Evolutionary conservation across 2,888 invertebrate genomes (phyloP).

Genomic region (Noctua janthina): DNA sequence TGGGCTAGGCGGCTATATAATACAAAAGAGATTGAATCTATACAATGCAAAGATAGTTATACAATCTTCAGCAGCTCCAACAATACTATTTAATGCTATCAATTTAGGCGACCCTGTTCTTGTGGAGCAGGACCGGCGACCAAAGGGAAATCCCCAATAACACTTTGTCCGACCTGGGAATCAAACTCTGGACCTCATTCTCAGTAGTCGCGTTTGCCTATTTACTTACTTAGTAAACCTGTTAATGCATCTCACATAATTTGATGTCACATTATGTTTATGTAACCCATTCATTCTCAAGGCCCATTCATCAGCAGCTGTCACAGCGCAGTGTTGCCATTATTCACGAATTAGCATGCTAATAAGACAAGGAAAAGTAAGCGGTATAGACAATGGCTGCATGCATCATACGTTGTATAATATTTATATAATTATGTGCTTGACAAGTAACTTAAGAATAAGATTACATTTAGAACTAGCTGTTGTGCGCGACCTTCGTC

Average conservation of each 20-base stretch:
- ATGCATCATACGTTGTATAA: not conserved
- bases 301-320: slow-evolving; percentile 21
- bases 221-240: not conserved
- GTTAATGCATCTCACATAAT: slow-evolving; percentile 8
- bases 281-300: slow-evolving; percentile 17
- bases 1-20: too few relatives aligned
- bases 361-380: slow-evolving; percentile 31
- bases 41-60: too few relatives aligned
- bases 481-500: too few relatives aligned
- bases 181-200: not conserved
- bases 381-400: slow-evolving; percentile 4
- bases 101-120: too few relatives aligned
- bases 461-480: not conserved
- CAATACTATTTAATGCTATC: too few relatives aligned
- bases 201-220: not conserved
- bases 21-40: too few relatives aligned
- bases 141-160: not conserved
- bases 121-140: too few relatives aligned
- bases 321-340: slow-evolving; percentile 26
- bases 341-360: slow-evolving; percentile 35
- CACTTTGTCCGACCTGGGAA: not conserved
- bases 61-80: too few relatives aligned
- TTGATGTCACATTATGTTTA: slow-evolving; percentile 9
- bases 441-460: not conserved
- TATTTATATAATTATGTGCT: not conserved